Percentiles rank a stretch among this genome's conserved stretches.
These are phyloP conservation scores for Ceratosolen solmsi DNA, from an alignment of 1,140 invertebrate species.

Conservation along the genomic window DNA sequence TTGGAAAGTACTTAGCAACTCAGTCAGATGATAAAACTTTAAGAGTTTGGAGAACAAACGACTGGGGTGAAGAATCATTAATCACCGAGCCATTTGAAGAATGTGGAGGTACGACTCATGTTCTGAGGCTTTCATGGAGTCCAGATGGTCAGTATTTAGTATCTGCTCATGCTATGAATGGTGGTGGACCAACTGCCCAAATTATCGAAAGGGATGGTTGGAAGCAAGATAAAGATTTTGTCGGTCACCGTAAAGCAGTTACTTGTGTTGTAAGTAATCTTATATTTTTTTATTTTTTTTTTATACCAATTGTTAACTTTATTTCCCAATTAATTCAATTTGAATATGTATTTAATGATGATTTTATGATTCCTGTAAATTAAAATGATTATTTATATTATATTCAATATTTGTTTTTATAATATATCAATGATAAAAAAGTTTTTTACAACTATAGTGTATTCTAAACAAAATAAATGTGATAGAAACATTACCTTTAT, in stretches of 20 bases:
- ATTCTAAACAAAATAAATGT: no score
- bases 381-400: background rate
- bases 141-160: constrained; percentile 97
- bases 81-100: constrained; percentile 95
- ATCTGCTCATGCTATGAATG: constrained; percentile 98
- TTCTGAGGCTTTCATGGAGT: constrained; percentile 94
- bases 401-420: no score
- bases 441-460: no score
- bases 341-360: no score
- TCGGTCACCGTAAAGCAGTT: constrained; percentile 96
- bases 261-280: constrained; percentile 87
- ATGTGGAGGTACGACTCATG: constrained; percentile 94
- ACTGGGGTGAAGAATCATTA: constrained; percentile 90
- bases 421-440: no score
- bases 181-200: constrained; percentile 94
- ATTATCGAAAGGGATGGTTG: constrained; percentile 94
- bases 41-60: constrained; percentile 93
- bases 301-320: background rate
- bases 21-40: constrained; percentile 97
- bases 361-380: no score
- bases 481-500: no score
- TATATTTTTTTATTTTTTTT: no score
- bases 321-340: constrained; percentile 8
- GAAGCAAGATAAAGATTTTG: constrained; percentile 95
- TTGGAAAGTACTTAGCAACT: constrained; percentile 96